Evolutionary conservation across 1,140 invertebrate species (phyloP).

Genomic region (Atta colombica): DNA sequence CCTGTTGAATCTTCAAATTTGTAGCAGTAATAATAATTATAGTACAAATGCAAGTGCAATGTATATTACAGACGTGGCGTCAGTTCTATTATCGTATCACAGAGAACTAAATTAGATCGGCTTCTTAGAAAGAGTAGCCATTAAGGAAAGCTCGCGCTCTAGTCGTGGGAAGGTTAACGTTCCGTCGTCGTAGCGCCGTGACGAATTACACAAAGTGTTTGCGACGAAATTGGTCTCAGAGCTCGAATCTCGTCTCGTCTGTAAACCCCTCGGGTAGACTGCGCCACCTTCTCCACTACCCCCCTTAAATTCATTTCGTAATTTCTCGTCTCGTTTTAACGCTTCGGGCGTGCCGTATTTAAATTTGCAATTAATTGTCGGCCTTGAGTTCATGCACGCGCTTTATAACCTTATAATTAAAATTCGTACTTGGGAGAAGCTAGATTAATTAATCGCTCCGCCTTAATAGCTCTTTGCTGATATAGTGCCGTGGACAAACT

Average conservation of each 20-base stretch:
- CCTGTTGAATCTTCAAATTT: conserved; percentile 10
- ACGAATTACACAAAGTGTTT: conserved; percentile 77
- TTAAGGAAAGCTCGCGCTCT: conserved; percentile 64
- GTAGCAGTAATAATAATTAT: not conserved
- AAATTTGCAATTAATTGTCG: conserved; percentile 53
- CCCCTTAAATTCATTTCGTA: conserved; percentile 30
- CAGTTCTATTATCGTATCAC: conserved; percentile 44
- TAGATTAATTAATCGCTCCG: conserved; percentile 59
- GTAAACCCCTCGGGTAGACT: conserved; percentile 33
- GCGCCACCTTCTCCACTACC: not conserved
- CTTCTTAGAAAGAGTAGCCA: conserved; percentile 69
- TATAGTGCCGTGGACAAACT: conserved; percentile 37
- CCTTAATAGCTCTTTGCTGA: conserved; percentile 36
- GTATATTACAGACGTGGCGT: not conserved
- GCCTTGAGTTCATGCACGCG: conserved; percentile 38
- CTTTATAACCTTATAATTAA: conserved; percentile 44
- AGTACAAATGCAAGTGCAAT: conserved; percentile 17
- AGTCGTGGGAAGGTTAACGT: conserved; percentile 75
- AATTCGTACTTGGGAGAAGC: conserved; percentile 30
- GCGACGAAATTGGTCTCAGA: conserved; percentile 78
- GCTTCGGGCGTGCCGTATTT: conserved; percentile 36
- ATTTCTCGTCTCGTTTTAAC: conserved; percentile 55
- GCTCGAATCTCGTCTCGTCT: conserved; percentile 58
- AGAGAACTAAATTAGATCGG: conserved; percentile 58
- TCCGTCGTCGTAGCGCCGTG: conserved; percentile 70